These are phyloP conservation scores for Mesaphorura yosii DNA, from an alignment of 1,140 invertebrate genomes.

Conservation along the genomic window DNA sequence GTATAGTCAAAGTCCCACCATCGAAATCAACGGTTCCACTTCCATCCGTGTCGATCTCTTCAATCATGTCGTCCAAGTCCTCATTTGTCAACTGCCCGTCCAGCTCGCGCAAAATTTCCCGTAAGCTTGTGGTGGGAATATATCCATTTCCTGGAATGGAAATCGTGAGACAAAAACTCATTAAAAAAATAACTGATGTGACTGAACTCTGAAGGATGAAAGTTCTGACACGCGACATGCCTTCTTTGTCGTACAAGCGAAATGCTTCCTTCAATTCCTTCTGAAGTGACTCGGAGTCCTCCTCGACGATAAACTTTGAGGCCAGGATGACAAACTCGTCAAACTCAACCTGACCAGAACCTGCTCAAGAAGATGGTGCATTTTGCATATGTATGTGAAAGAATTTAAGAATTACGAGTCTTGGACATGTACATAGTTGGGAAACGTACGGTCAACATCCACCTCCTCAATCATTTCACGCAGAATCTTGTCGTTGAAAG, in stretches of 20 bases:
- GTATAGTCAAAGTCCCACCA: constrained; percentile 3
- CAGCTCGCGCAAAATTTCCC: constrained; percentile 62
- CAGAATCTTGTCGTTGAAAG: constrained; percentile 87
- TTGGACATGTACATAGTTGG: no score
- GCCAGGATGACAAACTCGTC: constrained; percentile 27
- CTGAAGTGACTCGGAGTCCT: constrained; percentile 64
- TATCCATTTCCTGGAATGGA: constrained; percentile 56
- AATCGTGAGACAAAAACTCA: constrained; percentile 2
- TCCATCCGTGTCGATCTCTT: constrained; percentile 66
- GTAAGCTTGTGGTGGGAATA: constrained; percentile 63
- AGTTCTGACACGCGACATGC: no score
- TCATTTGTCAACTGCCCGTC: constrained; percentile 68
- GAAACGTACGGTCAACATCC: constrained; percentile 81
- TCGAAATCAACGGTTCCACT: constrained; percentile 69
- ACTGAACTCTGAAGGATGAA: no score
- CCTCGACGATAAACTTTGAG: constrained; percentile 39
- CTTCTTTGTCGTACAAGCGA: constrained; percentile 60
- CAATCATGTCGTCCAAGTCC: constrained; percentile 72
- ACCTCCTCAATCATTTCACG: constrained; percentile 91
- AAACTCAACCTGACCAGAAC: constrained; percentile 26
- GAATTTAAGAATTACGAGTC: no score
- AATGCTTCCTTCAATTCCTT: constrained; percentile 64
- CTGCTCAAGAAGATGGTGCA: constrained; percentile 2
- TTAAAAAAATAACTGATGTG: no score
- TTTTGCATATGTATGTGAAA: no score